Evolutionary conservation across 2,113 vertebrate species (phyloP).

Genomic region (Pholis gunnellus): DNA sequence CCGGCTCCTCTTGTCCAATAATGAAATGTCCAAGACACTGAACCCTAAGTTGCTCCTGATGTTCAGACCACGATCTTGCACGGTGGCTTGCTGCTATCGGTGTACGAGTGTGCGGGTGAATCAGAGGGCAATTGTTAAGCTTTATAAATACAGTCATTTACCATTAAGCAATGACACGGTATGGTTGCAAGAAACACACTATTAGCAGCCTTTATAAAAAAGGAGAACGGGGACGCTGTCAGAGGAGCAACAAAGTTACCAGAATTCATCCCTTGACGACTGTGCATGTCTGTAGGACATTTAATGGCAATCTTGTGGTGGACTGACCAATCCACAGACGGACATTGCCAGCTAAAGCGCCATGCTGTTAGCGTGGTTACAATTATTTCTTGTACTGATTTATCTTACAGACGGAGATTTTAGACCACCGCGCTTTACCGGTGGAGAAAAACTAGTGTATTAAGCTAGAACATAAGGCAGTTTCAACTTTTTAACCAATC

Average conservation of each 20-base stretch:
- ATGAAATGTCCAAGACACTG: background rate
- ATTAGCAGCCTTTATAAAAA: background rate
- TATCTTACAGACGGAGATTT: slow-evolving; percentile 7
- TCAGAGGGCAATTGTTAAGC: background rate
- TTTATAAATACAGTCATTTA: background rate
- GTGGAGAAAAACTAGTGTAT: background rate
- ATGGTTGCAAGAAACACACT: background rate
- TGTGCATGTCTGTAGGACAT: background rate
- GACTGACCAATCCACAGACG: background rate
- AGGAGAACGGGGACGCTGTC: background rate
- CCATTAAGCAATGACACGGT: background rate
- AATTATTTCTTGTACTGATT: background rate
- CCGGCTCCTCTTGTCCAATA: background rate
- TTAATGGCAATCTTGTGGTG: background rate
- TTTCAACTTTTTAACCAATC: slow-evolving; percentile 10
- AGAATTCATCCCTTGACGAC: background rate
- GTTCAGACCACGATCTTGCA: background rate
- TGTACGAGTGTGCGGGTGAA: background rate
- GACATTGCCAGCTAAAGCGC: background rate
- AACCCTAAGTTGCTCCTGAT: background rate
- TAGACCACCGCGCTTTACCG: background rate
- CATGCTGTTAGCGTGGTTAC: background rate
- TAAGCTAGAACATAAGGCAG: slow-evolving; percentile 16
- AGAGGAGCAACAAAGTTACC: background rate
- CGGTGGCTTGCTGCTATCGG: background rate